A percentile compares a stretch with the other conserved stretches of the same genome.
phyloP scores from a whole-genome alignment of 1,140 invertebrate genomes.

The Physella acuta region DNA sequence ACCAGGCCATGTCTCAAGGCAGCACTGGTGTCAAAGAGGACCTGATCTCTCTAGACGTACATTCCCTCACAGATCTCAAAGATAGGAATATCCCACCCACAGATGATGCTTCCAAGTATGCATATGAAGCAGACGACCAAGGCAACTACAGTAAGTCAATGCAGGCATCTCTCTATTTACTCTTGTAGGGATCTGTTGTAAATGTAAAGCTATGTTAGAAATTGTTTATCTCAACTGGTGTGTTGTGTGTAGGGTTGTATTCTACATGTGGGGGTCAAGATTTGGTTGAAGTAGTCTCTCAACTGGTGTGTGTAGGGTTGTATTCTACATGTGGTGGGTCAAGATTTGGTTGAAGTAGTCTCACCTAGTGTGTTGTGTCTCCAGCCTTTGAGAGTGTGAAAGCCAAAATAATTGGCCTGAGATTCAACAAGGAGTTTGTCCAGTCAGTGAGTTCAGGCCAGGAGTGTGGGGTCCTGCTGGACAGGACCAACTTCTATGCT shows the following conservation, averaged over 20 bases:
- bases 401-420: conserved; percentile 65
- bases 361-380: not conserved
- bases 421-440: conserved; percentile 84
- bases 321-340: not conserved
- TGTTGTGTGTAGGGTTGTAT: not conserved
- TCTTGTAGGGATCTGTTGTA: no score
- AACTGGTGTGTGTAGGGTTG: no score
- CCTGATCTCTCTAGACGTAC: conserved; percentile 85
- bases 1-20: conserved; percentile 77
- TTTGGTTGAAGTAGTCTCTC: no score
- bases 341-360: not conserved
- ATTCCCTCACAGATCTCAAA: conserved; percentile 88
- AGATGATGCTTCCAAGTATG: conserved; percentile 90
- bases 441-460: conserved; percentile 79
- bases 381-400: conserved; percentile 48
- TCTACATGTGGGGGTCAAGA: no score
- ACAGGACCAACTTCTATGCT: conserved; percentile 87
- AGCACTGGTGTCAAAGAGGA: conserved; percentile 77
- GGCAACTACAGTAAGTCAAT: conserved; percentile 57
- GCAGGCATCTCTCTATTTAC: no score
- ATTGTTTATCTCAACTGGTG: no score
- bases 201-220: no score
- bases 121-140: conserved; percentile 66
- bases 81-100: conserved; percentile 74
- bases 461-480: conserved; percentile 90